Evolutionary conservation across 2,888 invertebrate genomes (phyloP), one percentile per base, ranked within the genome.

Genomic region (Ophraella communa): DNA sequence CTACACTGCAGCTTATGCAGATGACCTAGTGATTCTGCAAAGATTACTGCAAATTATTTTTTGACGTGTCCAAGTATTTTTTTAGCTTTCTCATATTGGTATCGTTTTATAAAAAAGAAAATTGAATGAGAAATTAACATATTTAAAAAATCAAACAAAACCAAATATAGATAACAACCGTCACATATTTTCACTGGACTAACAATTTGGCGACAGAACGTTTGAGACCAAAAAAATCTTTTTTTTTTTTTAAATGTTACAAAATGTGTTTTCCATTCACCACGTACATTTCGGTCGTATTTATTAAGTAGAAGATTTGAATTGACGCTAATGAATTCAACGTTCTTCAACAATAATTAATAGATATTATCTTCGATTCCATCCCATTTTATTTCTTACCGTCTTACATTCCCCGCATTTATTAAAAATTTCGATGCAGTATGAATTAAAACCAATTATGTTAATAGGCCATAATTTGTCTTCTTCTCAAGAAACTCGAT

Each of bases 291-390:
- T 52, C n/a, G 52, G 27, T 18, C 23, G 39, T n/a, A 54, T 23
- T 35, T 53, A 53, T 54, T 4, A 21, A 35, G 5, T 21, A 45
- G 23, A 58, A 49, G 35, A 58, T 24, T 58, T 33, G 17, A 49
- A n/a, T n/a, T 58, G 58, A 58, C 49, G 30, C 49, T 58, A 58
- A 58, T 58, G 49, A 45, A 58, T 58, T 35, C 49, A 58, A 47
- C 58, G 47, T 58, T 58, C 58, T 58, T 58, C 58, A 39, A 47
- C 49, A 49, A 35, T 58, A 58, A 58, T 58, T 58, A 58, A 58
- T 58, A 58, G 58, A 58, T 49, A 58, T 49, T 58, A 58, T 58
- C 58, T 45, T 45, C 23, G 49, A 58, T 58, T 58, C 58, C 58
- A 23, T 58, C 33, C 58, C 47, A 58, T 58, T 58, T 49, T 49